A percentile compares a stretch with the other conserved stretches of the same genome.
These are phyloP conservation scores for Sapayoa aenigma DNA, from an alignment of 2,113 vertebrate genomes.

Conservation along the genomic window DNA sequence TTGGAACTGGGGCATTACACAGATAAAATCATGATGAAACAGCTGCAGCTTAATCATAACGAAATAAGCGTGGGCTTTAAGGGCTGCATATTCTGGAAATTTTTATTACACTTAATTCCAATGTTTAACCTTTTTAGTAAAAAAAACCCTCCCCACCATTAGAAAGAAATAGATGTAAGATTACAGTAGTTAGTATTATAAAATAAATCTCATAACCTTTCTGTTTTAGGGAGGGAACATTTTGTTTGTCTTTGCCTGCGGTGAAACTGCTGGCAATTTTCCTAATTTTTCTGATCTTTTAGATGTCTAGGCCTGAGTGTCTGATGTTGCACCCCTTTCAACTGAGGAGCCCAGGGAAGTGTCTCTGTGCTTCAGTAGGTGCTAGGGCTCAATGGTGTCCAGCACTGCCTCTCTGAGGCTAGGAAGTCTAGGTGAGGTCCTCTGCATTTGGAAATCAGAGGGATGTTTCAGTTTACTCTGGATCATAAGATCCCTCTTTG, in stretches of 20 bases:
- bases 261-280: neutral
- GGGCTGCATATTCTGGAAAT: slow-evolving; percentile 8
- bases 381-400: neutral
- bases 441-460: neutral
- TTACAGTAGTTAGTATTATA: neutral
- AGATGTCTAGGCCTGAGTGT: neutral
- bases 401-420: neutral
- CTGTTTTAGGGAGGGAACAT: neutral
- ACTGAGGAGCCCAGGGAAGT: neutral
- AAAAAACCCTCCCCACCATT: neutral
- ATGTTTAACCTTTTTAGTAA: slow-evolving; percentile 2
- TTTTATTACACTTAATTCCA: slow-evolving; percentile 34
- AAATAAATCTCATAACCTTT: neutral
- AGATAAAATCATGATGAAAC: slow-evolving; percentile 39
- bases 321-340: neutral
- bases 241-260: slow-evolving; percentile 3
- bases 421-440: neutral
- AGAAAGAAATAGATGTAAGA: neutral
- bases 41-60: slow-evolving; percentile 35
- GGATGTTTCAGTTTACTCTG: neutral
- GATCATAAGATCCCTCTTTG: neutral
- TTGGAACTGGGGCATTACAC: slow-evolving; percentile 42
- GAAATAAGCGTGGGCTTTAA: slow-evolving; percentile 6
- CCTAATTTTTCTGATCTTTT: slow-evolving; percentile 10
- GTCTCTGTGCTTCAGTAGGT: neutral